These are phyloP conservation scores for Drosophila rubida DNA, from an alignment of 2,888 invertebrate species.

Conservation along the genomic window DNA sequence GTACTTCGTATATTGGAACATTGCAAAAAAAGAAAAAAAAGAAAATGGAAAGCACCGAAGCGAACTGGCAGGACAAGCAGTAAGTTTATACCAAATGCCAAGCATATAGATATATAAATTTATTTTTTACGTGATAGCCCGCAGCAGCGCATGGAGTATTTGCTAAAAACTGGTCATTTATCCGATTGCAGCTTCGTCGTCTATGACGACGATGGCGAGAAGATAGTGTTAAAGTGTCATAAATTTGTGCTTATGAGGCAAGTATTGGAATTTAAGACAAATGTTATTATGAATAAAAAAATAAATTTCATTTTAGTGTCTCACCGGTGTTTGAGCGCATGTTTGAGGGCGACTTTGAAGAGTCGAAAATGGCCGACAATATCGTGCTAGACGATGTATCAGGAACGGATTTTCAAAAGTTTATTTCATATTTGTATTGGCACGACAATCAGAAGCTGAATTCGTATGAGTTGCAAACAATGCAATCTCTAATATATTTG, in stretches of 20 bases:
- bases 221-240: slow-evolving; percentile 48
- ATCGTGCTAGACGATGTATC: slow-evolving; percentile 59
- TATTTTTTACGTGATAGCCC: slow-evolving; percentile 16
- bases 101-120: neutral
- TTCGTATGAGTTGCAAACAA: slow-evolving; percentile 30
- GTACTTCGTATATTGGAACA: no score
- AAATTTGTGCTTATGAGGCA: slow-evolving; percentile 57
- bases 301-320: slow-evolving; percentile 14
- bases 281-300: neutral
- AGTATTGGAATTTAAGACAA: neutral
- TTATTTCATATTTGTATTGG: slow-evolving; percentile 52
- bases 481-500: slow-evolving; percentile 53
- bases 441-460: slow-evolving; percentile 42
- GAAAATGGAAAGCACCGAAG: slow-evolving; percentile 23
- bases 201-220: slow-evolving; percentile 34
- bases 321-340: slow-evolving; percentile 63
- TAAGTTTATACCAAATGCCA: slow-evolving; percentile 5
- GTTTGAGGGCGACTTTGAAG: slow-evolving; percentile 58
- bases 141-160: slow-evolving; percentile 50
- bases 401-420: slow-evolving; percentile 44
- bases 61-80: slow-evolving; percentile 45
- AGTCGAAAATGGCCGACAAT: slow-evolving; percentile 42
- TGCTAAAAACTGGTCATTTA: slow-evolving; percentile 49
- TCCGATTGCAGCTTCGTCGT: slow-evolving; percentile 59
- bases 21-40: no score